Conservation (phyloP, 1,140 invertebrate genomes). For the Drosophila hydei region DNA sequence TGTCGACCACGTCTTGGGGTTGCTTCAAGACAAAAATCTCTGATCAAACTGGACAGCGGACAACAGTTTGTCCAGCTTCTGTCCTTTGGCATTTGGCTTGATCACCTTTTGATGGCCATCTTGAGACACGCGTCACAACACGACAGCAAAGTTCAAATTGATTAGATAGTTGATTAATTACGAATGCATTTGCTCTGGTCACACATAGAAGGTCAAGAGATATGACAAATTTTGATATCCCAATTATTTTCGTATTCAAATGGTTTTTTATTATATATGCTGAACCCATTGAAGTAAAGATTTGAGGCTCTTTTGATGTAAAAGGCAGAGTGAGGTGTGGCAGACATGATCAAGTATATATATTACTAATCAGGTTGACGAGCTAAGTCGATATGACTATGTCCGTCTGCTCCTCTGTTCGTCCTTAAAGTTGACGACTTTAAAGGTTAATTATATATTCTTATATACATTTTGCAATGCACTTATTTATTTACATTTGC, state of each 20-base stretch:
- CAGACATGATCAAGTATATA: too few species aligned
- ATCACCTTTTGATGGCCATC: constrained; percentile 49
- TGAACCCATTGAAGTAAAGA: not conserved
- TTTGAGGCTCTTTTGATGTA: too few species aligned
- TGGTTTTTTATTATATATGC: not conserved
- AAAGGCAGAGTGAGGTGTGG: too few species aligned
- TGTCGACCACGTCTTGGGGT: constrained; percentile 37
- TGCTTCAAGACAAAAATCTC: constrained; percentile 33
- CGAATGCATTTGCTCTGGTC: constrained; percentile 3
- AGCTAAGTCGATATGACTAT: too few species aligned
- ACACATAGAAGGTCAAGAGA: not conserved
- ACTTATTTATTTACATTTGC: too few species aligned
- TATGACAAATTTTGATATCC: not conserved
- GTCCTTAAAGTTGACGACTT: too few species aligned
- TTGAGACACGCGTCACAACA: constrained; percentile 43
- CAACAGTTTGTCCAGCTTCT: constrained; percentile 5
- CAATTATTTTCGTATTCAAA: not conserved
- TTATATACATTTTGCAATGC: too few species aligned
- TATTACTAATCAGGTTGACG: too few species aligned
- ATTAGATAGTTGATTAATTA: constrained; percentile 42
- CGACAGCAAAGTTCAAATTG: constrained; percentile 60
- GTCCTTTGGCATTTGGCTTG: constrained; percentile 24
- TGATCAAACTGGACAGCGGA: constrained; percentile 2
- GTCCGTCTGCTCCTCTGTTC: too few species aligned
- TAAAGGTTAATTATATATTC: too few species aligned